These are phyloP conservation scores for Melanotaenia trifasciata DNA, from an alignment of 2,797 vertebrate species.

Conservation along the genomic window DNA sequence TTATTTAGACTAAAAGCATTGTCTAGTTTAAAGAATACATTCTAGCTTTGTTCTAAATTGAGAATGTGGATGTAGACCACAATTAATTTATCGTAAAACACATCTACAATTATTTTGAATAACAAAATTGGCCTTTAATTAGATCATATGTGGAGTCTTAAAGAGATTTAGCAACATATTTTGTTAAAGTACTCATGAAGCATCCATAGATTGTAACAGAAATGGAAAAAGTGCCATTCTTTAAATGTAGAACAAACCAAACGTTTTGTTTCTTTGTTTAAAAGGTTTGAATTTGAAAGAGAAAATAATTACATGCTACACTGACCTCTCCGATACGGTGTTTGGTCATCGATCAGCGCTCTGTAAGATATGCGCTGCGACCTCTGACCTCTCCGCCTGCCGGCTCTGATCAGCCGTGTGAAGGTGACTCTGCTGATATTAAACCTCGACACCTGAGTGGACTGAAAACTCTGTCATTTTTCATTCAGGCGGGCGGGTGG, in stretches of 20 bases:
- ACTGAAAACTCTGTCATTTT: conserved; percentile 42
- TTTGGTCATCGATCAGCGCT: conserved; percentile 5
- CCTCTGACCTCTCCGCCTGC: conserved; percentile 39
- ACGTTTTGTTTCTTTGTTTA: not conserved
- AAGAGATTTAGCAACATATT: no score
- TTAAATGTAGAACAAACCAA: no score
- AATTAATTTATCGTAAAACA: not conserved
- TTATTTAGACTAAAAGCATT: not conserved
- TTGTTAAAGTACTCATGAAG: no score
- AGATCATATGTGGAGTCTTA: no score
- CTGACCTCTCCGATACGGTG: not conserved
- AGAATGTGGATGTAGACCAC: not conserved
- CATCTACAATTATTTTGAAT: not conserved
- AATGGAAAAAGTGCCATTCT: no score
- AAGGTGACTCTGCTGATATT: conserved; percentile 58
- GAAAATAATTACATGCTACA: not conserved
- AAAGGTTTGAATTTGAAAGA: conserved; percentile 2
- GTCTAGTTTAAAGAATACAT: not conserved
- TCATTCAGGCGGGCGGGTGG: conserved; percentile 20
- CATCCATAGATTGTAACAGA: no score
- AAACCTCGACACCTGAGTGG: conserved; percentile 38
- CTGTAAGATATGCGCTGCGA: conserved; percentile 8
- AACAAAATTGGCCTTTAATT: not conserved
- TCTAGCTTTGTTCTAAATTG: not conserved
- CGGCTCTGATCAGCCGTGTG: conserved; percentile 9